Percentiles rank a stretch among this genome's conserved stretches.
These are phyloP conservation scores for Cranoglanis bouderius DNA, from an alignment of 2,113 vertebrate species.

Conservation along the genomic window DNA sequence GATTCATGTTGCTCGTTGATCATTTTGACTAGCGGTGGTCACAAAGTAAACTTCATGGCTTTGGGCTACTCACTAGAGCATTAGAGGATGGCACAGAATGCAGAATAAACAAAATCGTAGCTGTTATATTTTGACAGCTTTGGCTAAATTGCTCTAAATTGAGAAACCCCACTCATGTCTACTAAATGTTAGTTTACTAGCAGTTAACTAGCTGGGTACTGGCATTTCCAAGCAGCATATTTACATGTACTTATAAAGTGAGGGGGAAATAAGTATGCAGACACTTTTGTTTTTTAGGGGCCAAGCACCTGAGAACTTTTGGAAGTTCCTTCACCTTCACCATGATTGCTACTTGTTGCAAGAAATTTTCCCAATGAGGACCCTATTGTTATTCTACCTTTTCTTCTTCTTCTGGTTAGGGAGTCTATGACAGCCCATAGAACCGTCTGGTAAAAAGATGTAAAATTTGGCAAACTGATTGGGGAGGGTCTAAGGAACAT, in stretches of 20 bases:
- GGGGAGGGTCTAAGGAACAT: no score
- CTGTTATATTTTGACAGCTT: not conserved
- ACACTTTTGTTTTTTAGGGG: not conserved
- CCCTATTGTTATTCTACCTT: no score
- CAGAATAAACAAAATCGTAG: not conserved
- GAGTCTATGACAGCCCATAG: no score
- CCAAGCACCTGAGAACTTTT: no score
- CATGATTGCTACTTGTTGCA: no score
- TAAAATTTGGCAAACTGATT: no score
- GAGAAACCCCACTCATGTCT: not conserved
- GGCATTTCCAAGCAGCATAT: not conserved
- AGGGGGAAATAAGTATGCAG: not conserved
- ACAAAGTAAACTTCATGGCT: not conserved
- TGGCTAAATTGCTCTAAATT: not conserved
- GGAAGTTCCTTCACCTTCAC: no score
- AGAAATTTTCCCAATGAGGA: no score
- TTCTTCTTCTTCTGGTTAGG: no score
- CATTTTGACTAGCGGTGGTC: not conserved
- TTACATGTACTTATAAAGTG: not conserved
- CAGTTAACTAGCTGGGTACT: not conserved
- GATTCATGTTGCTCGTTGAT: not conserved
- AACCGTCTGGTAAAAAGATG: no score
- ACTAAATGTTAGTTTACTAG: not conserved
- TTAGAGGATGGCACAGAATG: not conserved
- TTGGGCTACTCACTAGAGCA: not conserved